These are phyloP conservation scores for Chelmon rostratus DNA, from an alignment of 2,797 vertebrate species.

Conservation along the genomic window DNA sequence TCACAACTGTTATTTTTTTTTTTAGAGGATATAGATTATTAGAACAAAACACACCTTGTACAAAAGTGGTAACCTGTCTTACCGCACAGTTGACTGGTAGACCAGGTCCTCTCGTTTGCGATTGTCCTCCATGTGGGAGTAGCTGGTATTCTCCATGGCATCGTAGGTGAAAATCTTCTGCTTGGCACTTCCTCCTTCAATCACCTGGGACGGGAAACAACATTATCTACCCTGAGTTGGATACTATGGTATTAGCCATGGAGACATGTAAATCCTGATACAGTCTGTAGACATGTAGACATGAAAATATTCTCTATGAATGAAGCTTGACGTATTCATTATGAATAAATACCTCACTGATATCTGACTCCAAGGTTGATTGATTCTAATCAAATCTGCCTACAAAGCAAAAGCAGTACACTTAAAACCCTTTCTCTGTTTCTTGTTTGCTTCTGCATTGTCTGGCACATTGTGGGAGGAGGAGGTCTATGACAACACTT, in stretches of 20 bases:
- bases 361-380: not conserved
- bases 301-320: not conserved
- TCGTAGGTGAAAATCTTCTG: slow-evolving; percentile 97
- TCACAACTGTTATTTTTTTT: not conserved
- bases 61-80: slow-evolving; percentile 47
- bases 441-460: too few species aligned
- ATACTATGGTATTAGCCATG: not conserved
- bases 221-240: not conserved
- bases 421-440: too few species aligned
- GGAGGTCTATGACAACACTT: too few species aligned
- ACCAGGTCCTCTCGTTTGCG: slow-evolving; percentile 90
- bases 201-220: slow-evolving; percentile 82
- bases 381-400: too few species aligned
- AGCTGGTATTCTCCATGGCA: slow-evolving; percentile 94
- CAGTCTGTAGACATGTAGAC: not conserved
- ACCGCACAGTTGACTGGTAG: slow-evolving; percentile 95
- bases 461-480: too few species aligned
- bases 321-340: not conserved
- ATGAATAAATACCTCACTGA: not conserved
- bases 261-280: not conserved
- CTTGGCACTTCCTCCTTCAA: slow-evolving; percentile 90
- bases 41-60: too few species aligned
- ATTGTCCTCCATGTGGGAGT: slow-evolving; percentile 92
- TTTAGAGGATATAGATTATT: not conserved
- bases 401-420: too few species aligned